phyloP scores from a whole-genome alignment of 1,140 invertebrate species.

The Sycophila sp. region DNA sequence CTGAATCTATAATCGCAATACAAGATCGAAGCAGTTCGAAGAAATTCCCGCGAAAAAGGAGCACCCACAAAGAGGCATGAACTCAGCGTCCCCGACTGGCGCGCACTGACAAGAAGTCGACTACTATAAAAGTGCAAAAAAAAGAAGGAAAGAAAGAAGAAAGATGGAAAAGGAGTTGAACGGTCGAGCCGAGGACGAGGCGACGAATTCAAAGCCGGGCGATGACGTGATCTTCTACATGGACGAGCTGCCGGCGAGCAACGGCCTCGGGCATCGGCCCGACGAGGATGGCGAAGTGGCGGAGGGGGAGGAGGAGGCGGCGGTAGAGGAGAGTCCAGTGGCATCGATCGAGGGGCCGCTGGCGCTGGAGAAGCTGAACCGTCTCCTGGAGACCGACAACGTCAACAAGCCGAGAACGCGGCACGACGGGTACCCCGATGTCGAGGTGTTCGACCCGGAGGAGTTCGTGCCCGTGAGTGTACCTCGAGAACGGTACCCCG shows the following conservation, averaged over 20 bases:
- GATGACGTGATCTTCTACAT: conserved; percentile 17
- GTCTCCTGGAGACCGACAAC: conserved; percentile 48
- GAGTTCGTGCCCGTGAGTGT: conserved; percentile 52
- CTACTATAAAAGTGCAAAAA: too few relatives aligned
- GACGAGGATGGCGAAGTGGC: background rate
- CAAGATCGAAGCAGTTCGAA: too few relatives aligned
- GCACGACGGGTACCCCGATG: conserved; percentile 55
- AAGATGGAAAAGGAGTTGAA: too few relatives aligned
- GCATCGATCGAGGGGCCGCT: background rate
- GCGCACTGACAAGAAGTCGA: too few relatives aligned
- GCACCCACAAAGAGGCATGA: too few relatives aligned
- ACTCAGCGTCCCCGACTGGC: too few relatives aligned
- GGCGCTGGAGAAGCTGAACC: conserved; percentile 1
- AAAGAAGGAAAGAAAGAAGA: too few relatives aligned
- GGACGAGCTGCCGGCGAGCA: background rate
- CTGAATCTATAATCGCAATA: too few relatives aligned
- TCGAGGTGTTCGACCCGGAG: conserved; percentile 64
- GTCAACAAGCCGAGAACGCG: conserved; percentile 48
- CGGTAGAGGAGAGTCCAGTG: background rate
- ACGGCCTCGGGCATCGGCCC: background rate
- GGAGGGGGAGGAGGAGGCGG: background rate
- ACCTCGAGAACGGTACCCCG: conserved; percentile 17
- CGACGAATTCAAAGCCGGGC: background rate
- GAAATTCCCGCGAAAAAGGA: too few relatives aligned
- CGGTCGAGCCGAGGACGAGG: too few relatives aligned